Percentiles rank a stretch among this genome's conserved stretches.
Conservation (phyloP, 92 coral and sea anemone genomes). For the Actinostola sp. region DNA sequence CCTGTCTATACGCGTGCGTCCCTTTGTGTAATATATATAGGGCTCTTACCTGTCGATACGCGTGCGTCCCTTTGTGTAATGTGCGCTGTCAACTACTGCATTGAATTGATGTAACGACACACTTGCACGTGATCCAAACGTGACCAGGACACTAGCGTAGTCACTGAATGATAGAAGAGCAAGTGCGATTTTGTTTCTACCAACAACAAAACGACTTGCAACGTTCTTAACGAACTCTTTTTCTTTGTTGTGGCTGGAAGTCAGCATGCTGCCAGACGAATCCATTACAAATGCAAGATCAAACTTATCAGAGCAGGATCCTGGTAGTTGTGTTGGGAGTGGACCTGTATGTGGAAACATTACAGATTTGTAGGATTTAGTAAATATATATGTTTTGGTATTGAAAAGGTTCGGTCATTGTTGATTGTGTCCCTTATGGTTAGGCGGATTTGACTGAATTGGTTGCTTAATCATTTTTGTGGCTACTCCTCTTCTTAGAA, state of each 20-base stretch:
- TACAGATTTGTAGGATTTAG: no score
- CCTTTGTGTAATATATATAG: no score
- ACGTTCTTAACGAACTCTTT: slow-evolving; percentile 70
- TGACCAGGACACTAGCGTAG: slow-evolving; percentile 37
- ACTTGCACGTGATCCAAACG: slow-evolving; percentile 66
- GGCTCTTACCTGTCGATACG: slow-evolving; percentile 56
- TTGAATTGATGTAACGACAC: slow-evolving; percentile 42
- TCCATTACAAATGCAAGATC: slow-evolving; percentile 85
- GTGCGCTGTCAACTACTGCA: slow-evolving; percentile 57
- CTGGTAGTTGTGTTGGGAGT: not conserved
- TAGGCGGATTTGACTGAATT: no score
- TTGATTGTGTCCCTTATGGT: no score
- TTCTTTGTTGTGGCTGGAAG: slow-evolving; percentile 59
- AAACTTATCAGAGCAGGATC: slow-evolving; percentile 51
- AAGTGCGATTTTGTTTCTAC: slow-evolving; percentile 48
- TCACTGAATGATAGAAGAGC: slow-evolving; percentile 75
- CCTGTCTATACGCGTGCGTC: no score
- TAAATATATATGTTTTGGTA: no score
- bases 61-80: slow-evolving; percentile 72
- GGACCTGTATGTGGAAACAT: not conserved
- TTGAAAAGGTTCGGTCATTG: no score
- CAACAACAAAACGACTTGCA: slow-evolving; percentile 55
- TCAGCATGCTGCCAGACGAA: slow-evolving; percentile 77
- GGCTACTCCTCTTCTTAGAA: no score
- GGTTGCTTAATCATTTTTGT: no score